Conservation (phyloP, 2,113 vertebrate species). For the Ciconia boyciana region DNA sequence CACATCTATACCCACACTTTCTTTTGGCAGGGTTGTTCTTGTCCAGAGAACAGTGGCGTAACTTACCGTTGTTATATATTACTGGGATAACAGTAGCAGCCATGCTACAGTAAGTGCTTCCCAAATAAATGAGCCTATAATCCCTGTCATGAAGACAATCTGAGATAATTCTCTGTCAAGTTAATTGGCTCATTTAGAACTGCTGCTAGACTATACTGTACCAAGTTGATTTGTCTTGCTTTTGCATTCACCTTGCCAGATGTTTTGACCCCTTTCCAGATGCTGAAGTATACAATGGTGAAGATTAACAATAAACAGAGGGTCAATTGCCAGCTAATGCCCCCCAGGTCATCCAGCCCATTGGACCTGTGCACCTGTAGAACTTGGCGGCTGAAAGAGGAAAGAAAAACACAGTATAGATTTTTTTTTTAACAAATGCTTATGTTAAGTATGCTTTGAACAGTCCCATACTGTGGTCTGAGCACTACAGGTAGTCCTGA, state of each 20-base stretch:
- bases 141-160: neutral
- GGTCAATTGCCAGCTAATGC: conserved; percentile 92
- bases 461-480: neutral
- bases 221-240: neutral
- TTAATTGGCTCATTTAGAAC: neutral
- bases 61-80: neutral
- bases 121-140: neutral
- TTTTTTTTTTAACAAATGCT: neutral
- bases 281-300: conserved; percentile 95
- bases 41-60: neutral
- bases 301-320: conserved; percentile 95
- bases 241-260: conserved; percentile 89
- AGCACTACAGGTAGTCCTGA: neutral
- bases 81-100: neutral
- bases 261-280: conserved; percentile 98
- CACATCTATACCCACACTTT: neutral
- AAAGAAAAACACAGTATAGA: neutral
- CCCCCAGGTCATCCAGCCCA: conserved; percentile 91
- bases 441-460: neutral
- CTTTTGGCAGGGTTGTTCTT: neutral
- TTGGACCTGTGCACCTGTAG: conserved; percentile 89
- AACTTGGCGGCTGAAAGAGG: conserved; percentile 83
- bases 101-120: neutral
- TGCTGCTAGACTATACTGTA: neutral
- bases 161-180: neutral